Conservation (phyloP, 2,888 invertebrate species). For the Eupithecia subumbrata region DNA sequence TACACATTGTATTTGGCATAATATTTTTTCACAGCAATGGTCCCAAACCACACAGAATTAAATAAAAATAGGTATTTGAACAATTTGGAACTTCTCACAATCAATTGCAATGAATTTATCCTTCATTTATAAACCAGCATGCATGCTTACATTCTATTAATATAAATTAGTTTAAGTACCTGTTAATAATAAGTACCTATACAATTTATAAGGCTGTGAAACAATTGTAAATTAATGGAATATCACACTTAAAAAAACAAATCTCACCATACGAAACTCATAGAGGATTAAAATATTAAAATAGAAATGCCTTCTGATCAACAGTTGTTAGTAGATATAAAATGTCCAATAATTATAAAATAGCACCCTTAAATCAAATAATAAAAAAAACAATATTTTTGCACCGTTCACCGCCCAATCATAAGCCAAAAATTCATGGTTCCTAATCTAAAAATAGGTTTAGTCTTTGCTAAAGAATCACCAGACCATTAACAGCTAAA, state of each 20-base stretch:
- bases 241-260: slow-evolving; percentile 9
- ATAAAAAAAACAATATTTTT: slow-evolving; percentile 24
- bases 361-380: slow-evolving; percentile 36
- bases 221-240: slow-evolving; percentile 21
- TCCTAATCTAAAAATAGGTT: slow-evolving; percentile 22
- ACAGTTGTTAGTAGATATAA: slow-evolving; percentile 20
- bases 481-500: not conserved
- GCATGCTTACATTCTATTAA: slow-evolving; percentile 43
- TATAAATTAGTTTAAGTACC: slow-evolving; percentile 47
- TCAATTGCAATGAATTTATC: slow-evolving; percentile 31
- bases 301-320: slow-evolving; percentile 15
- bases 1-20: slow-evolving; percentile 66
- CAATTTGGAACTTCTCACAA: slow-evolving; percentile 27
- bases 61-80: slow-evolving; percentile 21
- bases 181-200: slow-evolving; percentile 30
- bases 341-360: slow-evolving; percentile 31
- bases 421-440: slow-evolving; percentile 34
- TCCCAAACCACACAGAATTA: slow-evolving; percentile 58
- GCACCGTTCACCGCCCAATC: slow-evolving; percentile 32
- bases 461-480: slow-evolving; percentile 19
- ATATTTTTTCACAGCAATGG: slow-evolving; percentile 60
- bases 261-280: not conserved
- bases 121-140: slow-evolving; percentile 27
- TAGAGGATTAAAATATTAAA: slow-evolving; percentile 8
- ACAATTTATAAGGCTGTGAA: slow-evolving; percentile 40